A percentile compares a stretch with the other conserved stretches of the same genome.
These are phyloP conservation scores for Simalia tracyae DNA, from an alignment of 2,797 vertebrate genomes.

Conservation along the genomic window DNA sequence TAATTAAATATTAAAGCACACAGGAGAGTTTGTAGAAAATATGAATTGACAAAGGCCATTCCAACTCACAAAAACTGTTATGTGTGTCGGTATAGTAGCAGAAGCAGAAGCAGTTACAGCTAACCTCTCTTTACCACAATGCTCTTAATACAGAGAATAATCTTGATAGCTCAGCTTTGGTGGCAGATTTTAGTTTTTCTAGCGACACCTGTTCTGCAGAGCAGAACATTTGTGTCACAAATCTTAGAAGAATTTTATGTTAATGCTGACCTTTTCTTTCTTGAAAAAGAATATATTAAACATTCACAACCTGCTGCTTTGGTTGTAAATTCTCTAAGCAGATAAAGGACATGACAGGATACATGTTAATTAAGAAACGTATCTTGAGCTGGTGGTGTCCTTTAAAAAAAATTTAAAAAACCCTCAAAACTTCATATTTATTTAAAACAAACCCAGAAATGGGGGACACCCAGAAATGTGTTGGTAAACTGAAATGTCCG, in stretches of 20 bases:
- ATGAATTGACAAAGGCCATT: conserved; percentile 18
- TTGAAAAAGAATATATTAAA: conserved; percentile 72
- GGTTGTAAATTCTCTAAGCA: conserved; percentile 70
- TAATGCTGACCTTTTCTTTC: conserved; percentile 77
- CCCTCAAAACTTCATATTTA: neutral
- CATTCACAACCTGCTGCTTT: conserved; percentile 73
- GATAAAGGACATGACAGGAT: conserved; percentile 67
- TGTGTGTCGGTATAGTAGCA: neutral
- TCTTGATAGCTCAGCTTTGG: conserved; percentile 42
- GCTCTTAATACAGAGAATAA: conserved; percentile 43
- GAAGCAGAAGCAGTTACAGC: neutral
- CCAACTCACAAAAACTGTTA: conserved; percentile 6
- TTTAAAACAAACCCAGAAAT: neutral
- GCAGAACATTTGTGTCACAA: conserved; percentile 70
- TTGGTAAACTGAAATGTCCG: neutral
- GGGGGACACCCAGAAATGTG: neutral
- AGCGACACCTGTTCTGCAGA: conserved; percentile 70
- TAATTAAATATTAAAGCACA: neutral
- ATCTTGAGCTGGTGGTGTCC: conserved; percentile 23
- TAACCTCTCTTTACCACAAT: conserved; percentile 29
- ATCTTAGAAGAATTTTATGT: conserved; percentile 75
- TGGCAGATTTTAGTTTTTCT: conserved; percentile 59
- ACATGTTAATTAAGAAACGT: conserved; percentile 64
- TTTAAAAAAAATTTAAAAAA: neutral
- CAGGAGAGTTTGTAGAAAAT: neutral